Evolutionary conservation across 2,888 invertebrate species (phyloP).

Genomic region (Cephonodes hylas): DNA sequence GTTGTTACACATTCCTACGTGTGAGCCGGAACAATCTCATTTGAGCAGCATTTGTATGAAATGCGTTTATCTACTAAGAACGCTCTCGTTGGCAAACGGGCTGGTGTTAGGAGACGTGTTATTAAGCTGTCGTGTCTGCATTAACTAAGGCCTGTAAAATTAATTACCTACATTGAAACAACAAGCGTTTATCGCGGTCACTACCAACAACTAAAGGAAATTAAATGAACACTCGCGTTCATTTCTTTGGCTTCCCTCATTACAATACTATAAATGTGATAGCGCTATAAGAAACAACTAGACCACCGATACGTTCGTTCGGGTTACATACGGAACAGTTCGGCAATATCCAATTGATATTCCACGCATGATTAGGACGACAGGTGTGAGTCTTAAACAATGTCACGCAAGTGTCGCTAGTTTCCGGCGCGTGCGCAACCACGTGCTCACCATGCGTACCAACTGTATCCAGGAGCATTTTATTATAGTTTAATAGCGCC

Average conservation of each 20-base stretch:
- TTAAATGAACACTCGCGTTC: constrained; percentile 58
- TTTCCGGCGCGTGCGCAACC: constrained; percentile 68
- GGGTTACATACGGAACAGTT: constrained; percentile 25
- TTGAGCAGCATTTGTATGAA: constrained; percentile 23
- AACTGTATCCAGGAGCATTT: constrained; percentile 44
- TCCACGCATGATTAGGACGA: constrained; percentile 46
- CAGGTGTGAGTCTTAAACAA: constrained; percentile 54
- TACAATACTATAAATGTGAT: constrained; percentile 17
- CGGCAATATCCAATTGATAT: constrained; percentile 46
- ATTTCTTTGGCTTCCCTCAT: constrained; percentile 46
- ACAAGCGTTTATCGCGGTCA: constrained; percentile 65
- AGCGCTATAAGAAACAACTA: background rate
- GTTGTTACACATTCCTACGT: background rate
- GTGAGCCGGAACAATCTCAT: constrained; percentile 27
- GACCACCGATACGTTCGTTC: constrained; percentile 9
- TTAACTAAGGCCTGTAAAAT: constrained; percentile 62
- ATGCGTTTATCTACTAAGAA: constrained; percentile 20
- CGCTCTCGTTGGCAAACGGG: constrained; percentile 29
- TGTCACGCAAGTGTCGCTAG: constrained; percentile 47
- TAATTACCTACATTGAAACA: constrained; percentile 67
- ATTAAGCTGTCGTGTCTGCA: constrained; percentile 50
- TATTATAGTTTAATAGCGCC: constrained; percentile 43
- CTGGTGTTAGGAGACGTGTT: constrained; percentile 36
- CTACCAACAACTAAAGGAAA: constrained; percentile 56
- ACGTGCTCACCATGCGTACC: constrained; percentile 54